phyloP scores from a whole-genome alignment of 2,113 vertebrate species.

The Lampris incognitus region DNA sequence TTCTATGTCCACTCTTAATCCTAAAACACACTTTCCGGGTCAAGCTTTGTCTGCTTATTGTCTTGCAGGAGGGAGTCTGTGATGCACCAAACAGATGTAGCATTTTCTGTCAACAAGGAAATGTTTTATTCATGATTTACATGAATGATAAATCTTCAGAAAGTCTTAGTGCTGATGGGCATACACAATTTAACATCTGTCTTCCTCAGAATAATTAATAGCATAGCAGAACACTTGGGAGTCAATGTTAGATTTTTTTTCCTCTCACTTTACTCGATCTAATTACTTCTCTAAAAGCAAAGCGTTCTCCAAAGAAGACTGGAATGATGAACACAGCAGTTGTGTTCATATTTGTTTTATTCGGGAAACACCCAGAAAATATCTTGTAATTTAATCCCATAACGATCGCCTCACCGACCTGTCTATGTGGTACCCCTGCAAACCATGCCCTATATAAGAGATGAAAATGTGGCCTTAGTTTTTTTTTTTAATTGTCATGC shows the following conservation, averaged over 20 bases:
- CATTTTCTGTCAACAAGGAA: slow-evolving; percentile 82
- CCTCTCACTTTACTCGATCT: slow-evolving; percentile 73
- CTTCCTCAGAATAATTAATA: slow-evolving; percentile 83
- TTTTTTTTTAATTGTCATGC: slow-evolving; percentile 73
- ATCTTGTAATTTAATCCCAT: not conserved
- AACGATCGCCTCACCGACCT: slow-evolving; percentile 23
- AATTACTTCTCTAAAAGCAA: slow-evolving; percentile 77
- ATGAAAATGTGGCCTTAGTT: slow-evolving; percentile 50
- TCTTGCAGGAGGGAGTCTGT: slow-evolving; percentile 64
- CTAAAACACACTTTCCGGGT: slow-evolving; percentile 50
- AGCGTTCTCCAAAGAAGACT: slow-evolving; percentile 56
- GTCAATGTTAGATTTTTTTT: slow-evolving; percentile 66
- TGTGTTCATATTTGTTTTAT: not conserved
- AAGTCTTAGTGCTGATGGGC: slow-evolving; percentile 84
- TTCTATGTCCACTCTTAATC: slow-evolving; percentile 31
- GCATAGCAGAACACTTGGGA: slow-evolving; percentile 75
- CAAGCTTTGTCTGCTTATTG: slow-evolving; percentile 63
- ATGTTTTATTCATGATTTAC: slow-evolving; percentile 87
- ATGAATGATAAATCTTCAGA: slow-evolving; percentile 85
- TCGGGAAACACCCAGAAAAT: slow-evolving; percentile 5
- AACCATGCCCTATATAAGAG: slow-evolving; percentile 29
- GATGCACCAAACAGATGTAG: slow-evolving; percentile 79
- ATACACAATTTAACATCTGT: slow-evolving; percentile 86
- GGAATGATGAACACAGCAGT: slow-evolving; percentile 50
- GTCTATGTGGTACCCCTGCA: slow-evolving; percentile 31